Evolutionary conservation across 2,888 invertebrate species (phyloP), one percentile per base, ranked within the genome.

Genomic region (Timandra comae): DNA sequence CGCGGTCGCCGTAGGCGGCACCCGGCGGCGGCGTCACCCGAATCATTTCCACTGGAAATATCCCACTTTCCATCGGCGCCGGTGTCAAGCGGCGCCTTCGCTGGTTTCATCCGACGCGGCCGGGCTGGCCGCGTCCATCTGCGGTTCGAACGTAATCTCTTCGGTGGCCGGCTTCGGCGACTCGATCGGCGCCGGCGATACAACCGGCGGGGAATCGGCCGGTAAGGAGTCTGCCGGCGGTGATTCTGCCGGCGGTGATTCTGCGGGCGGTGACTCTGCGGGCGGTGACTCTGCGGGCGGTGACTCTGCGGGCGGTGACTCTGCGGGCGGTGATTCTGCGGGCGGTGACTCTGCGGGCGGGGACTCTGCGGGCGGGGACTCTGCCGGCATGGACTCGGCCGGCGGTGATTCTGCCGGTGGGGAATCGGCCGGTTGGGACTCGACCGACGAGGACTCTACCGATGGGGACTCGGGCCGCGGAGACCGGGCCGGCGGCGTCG

Each of bases 11-110:
- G 16, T 5, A 16, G n/a, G n/a, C 34, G 32, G 37, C 41, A 25
- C 47, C 43, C 41, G 41, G 39, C 38, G 59, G 58, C 43, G 63
- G 63, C n/a, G 65, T 73, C 80, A 78, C 84, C 82, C 82, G 81
- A 81, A 78, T 82, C 80, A 79, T 63, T 67, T 71, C 76, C 75
- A 72, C 67, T 75, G 80, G 73, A 80, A 78, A 67, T 75, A 74
- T 44, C 77, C 78, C 33, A 63, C 62, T 55, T 65, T 66, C 71
- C 76, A 63, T 29, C 52, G 45, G 9, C 54, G 52, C 53, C 66
- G 54, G 38, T 61, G 78, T 82, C 82, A 81, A 56, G 74, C 71
- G 31, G 62, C 59, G 5, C 60, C 70, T 29, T 71, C 73, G 39
- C 50, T 53, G 33, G 38, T 55, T 29, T 67, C 63, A 22, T 45